phyloP scores from a whole-genome alignment of 2,888 invertebrate species.

The Troides oblongomaculatus region DNA sequence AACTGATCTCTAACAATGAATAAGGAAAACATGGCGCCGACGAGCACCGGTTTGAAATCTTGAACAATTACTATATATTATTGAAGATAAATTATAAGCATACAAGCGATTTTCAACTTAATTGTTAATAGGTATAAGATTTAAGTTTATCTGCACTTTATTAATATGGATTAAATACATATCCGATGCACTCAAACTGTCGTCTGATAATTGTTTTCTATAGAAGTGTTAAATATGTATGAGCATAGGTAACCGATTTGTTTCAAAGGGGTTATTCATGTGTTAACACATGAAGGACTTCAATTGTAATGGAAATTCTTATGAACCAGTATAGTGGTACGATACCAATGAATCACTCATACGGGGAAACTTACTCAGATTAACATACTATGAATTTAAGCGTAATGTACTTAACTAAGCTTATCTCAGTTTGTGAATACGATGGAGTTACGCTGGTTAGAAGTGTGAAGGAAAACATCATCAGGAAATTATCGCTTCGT shows the following conservation, averaged over 20 bases:
- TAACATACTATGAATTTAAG: background rate
- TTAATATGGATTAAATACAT: background rate
- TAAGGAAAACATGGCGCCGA: constrained; percentile 19
- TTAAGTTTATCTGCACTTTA: background rate
- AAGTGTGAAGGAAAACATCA: too few species aligned
- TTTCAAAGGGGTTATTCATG: background rate
- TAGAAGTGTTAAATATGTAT: constrained; percentile 1
- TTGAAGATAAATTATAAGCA: background rate
- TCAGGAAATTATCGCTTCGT: too few species aligned
- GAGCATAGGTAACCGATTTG: background rate
- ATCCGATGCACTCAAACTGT: constrained; percentile 9
- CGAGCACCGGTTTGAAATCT: constrained; percentile 26
- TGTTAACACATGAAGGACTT: background rate
- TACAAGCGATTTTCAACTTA: constrained; percentile 7
- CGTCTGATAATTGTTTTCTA: background rate
- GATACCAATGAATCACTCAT: constrained; percentile 11
- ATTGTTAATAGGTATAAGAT: background rate
- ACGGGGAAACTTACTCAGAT: background rate
- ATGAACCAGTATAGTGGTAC: background rate
- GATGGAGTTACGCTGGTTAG: too few species aligned
- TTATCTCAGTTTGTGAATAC: background rate
- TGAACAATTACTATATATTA: constrained; percentile 15
- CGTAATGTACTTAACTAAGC: background rate
- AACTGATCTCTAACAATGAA: constrained; percentile 21
- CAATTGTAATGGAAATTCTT: constrained; percentile 24